Percentiles rank a stretch among this genome's conserved stretches.
Evolutionary conservation across 2,888 invertebrate species (phyloP).

Genomic region (Anoplius nigerrimus): DNA sequence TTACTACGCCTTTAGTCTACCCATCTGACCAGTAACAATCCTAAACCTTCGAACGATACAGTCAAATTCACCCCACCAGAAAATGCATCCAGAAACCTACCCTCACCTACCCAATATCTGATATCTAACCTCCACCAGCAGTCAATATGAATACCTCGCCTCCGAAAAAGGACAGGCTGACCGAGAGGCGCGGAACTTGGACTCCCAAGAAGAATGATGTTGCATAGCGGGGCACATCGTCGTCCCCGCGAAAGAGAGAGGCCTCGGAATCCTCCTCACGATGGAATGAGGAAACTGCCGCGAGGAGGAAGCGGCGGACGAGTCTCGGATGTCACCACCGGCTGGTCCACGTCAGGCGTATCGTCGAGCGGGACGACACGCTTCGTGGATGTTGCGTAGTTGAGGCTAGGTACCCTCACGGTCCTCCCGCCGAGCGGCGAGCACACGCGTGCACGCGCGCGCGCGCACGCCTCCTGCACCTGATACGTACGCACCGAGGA

Average conservation of each 20-base stretch:
- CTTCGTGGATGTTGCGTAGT: conserved; percentile 55
- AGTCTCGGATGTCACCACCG: conserved; percentile 61
- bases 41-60: no score
- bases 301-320: conserved; percentile 49
- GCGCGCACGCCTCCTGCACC: conserved; percentile 3
- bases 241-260: background rate
- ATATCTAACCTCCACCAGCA: no score
- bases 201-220: background rate
- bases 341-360: conserved; percentile 60
- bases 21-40: no score
- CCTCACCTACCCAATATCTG: no score
- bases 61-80: no score
- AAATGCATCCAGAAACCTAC: no score
- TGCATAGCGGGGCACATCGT: background rate
- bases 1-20: no score
- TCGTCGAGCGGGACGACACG: conserved; percentile 64
- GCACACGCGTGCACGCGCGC: conserved; percentile 23
- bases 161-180: no score
- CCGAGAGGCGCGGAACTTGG: background rate
- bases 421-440: no score
- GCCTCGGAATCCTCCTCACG: conserved; percentile 24
- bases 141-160: no score
- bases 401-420: conserved; percentile 38
- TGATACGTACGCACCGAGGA: conserved; percentile 21
- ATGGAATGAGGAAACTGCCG: conserved; percentile 61